Percentiles rank a stretch among this genome's conserved stretches.
Conservation (phyloP, 2,113 vertebrate species). For the Sturnira hondurensis region DNA sequence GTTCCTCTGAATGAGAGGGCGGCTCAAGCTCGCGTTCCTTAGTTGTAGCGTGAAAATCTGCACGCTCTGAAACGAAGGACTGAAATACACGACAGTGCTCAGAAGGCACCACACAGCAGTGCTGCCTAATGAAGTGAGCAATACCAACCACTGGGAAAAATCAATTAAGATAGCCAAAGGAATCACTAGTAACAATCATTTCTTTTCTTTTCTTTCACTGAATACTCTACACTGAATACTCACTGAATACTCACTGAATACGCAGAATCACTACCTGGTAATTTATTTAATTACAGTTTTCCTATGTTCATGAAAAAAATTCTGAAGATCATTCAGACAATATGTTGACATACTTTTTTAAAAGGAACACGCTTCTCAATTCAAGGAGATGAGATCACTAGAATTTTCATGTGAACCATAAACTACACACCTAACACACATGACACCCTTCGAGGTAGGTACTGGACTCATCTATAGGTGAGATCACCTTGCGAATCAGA, state of each 20-base stretch:
- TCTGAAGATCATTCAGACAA: background rate
- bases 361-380: background rate
- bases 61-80: background rate
- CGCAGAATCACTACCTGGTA: background rate
- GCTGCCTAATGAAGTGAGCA: background rate
- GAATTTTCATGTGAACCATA: background rate
- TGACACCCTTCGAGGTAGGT: background rate
- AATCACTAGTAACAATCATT: background rate
- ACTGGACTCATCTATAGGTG: background rate
- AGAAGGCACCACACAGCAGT: background rate
- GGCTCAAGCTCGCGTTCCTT: background rate
- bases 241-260: background rate
- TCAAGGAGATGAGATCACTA: background rate
- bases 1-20: background rate
- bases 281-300: background rate
- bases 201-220: background rate
- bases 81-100: background rate
- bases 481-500: background rate
- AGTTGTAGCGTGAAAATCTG: background rate
- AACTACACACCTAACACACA: accelerated
- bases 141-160: background rate
- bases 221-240: background rate
- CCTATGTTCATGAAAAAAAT: background rate
- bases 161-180: background rate
- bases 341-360: background rate